These are phyloP conservation scores for Lordiphosa fenestrarum DNA, from an alignment of 2,888 invertebrate genomes.

Conservation along the genomic window DNA sequence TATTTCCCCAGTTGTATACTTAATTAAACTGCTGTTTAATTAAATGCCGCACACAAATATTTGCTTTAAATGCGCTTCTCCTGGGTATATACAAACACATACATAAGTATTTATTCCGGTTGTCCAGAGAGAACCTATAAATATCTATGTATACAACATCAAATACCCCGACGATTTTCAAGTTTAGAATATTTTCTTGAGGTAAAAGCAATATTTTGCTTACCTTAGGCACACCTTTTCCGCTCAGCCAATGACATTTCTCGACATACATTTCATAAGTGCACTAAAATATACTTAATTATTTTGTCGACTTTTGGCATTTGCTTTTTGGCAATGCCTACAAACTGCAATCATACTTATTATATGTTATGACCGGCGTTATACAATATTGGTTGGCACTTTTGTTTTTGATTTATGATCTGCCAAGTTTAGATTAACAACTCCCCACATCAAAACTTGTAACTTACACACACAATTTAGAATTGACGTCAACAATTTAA, in stretches of 20 bases:
- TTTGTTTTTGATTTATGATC: constrained; percentile 21
- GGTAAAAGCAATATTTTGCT: constrained; percentile 1
- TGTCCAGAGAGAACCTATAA: background rate
- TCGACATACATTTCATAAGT: background rate
- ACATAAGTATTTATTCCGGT: background rate
- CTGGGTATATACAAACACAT: background rate
- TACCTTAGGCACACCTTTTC: constrained; percentile 12
- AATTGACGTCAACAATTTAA: constrained; percentile 32
- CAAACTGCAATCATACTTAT: background rate
- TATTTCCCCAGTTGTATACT: constrained; percentile 1
- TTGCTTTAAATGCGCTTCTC: constrained; percentile 22
- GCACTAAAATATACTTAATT: constrained; percentile 23
- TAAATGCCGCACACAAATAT: constrained; percentile 36
- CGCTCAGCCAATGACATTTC: background rate
- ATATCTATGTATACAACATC: constrained; percentile 7
- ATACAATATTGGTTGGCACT: background rate
- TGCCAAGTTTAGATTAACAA: background rate
- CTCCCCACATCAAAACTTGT: background rate
- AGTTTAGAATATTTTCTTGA: constrained; percentile 4
- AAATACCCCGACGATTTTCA: background rate
- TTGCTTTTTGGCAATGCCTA: constrained; percentile 31
- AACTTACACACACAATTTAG: background rate
- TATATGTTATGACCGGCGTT: constrained; percentile 5
- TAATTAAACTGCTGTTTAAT: constrained; percentile 26
- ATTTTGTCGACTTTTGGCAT: constrained; percentile 26